Conservation (phyloP, 2,113 vertebrate genomes). For the Rhynchomys soricoides region DNA sequence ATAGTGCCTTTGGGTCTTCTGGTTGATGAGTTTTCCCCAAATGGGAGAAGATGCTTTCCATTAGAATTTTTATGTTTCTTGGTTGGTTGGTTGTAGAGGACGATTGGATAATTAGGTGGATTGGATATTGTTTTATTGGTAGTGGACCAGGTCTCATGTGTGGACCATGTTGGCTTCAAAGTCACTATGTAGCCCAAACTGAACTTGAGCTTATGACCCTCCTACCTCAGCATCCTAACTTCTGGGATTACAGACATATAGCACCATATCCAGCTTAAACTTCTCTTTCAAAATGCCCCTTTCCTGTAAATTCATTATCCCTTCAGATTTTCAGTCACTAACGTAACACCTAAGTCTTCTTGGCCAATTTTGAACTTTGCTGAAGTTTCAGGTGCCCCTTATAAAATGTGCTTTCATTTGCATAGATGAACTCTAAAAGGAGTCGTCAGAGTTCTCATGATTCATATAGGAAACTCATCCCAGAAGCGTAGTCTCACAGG, state of each 20-base stretch:
- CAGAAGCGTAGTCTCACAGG: background rate
- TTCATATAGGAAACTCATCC: background rate
- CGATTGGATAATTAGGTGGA: background rate
- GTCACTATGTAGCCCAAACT: background rate
- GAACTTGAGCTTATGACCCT: background rate
- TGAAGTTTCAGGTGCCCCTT: background rate
- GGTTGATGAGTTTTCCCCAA: background rate
- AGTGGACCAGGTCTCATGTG: background rate
- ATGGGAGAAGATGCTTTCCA: background rate
- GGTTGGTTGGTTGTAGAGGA: background rate
- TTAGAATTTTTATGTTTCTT: background rate
- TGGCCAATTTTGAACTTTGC: background rate
- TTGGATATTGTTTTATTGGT: background rate
- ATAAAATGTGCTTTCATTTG: background rate
- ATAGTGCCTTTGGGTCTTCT: background rate
- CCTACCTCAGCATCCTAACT: background rate
- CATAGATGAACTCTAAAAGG: background rate
- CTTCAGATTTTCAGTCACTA: background rate
- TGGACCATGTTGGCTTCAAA: background rate
- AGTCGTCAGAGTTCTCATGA: background rate
- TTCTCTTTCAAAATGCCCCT: slow-evolving; percentile 35
- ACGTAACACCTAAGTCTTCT: background rate
- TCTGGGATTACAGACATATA: background rate
- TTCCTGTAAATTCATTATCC: background rate
- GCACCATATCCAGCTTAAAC: background rate